A percentile compares a stretch with the other conserved stretches of the same genome.
Conservation (phyloP, 2,797 vertebrate species). For the Thalassophryne amazonica region DNA sequence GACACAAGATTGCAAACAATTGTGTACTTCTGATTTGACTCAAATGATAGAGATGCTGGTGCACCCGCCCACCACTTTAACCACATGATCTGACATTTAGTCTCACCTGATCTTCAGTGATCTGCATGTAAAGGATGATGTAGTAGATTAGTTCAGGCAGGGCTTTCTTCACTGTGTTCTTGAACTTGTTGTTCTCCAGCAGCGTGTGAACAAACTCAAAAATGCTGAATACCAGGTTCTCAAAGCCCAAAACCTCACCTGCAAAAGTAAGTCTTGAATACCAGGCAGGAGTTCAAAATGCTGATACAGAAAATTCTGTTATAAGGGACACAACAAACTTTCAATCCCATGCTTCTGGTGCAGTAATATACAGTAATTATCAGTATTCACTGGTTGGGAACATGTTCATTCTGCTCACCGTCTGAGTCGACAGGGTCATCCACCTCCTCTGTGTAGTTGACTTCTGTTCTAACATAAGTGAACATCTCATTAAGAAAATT, state of each 20-base stretch:
- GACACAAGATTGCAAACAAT: background rate
- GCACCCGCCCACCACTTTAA: background rate
- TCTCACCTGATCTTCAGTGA: constrained; percentile 96
- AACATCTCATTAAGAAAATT: constrained; percentile 77
- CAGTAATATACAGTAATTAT: background rate
- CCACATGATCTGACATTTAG: background rate
- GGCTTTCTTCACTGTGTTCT: constrained; percentile 96
- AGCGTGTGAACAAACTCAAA: constrained; percentile 98
- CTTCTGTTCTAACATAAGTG: constrained; percentile 98
- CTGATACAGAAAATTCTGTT: background rate
- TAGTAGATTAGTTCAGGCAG: constrained; percentile 97
- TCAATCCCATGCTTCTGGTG: background rate
- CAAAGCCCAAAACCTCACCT: constrained; percentile 98
- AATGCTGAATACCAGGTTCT: constrained; percentile 98
- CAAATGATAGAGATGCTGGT: rapidly evolving
- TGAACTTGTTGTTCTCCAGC: constrained; percentile 96
- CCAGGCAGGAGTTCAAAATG: background rate
- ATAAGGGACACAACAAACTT: background rate
- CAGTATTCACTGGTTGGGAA: too few species aligned
- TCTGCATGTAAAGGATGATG: constrained; percentile 98
- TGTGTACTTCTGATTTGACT: background rate
- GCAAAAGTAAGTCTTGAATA: constrained; percentile 3
- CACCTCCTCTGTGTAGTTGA: constrained; percentile 98
- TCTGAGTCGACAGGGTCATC: constrained; percentile 97
- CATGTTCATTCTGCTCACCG: constrained; percentile 72